Conservation (phyloP, 2,113 vertebrate species). For the Dromiciops gliroides region DNA sequence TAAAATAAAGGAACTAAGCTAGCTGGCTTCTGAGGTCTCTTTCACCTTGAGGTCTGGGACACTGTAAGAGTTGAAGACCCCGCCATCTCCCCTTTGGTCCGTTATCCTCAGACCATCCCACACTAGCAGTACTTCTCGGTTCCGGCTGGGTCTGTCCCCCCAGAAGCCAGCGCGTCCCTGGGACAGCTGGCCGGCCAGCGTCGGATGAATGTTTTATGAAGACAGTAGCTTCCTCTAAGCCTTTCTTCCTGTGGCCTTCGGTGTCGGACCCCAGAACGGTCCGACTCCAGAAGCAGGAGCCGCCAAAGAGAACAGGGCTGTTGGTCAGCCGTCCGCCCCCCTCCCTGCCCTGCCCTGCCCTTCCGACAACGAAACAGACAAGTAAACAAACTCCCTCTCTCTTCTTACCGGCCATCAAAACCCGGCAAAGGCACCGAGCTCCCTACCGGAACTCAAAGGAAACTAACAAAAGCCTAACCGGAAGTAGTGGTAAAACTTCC, state of each 20-base stretch:
- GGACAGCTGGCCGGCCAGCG: too few relatives aligned
- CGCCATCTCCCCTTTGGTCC: neutral
- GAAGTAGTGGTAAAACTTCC: neutral
- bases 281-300: neutral
- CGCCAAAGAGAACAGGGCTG: neutral
- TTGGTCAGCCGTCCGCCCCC: too few relatives aligned
- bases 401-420: neutral
- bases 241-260: neutral
- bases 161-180: too few relatives aligned
- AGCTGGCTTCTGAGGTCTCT: too few relatives aligned
- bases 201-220: neutral
- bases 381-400: neutral
- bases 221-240: neutral
- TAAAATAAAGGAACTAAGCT: neutral
- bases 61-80: neutral
- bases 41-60: too few relatives aligned
- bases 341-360: too few relatives aligned
- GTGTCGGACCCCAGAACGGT: neutral
- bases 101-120: neutral
- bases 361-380: neutral
- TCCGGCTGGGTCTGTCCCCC: too few relatives aligned
- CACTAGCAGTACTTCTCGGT: too few relatives aligned
- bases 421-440: neutral
- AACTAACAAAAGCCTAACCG: neutral
- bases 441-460: neutral